Evolutionary conservation across 2,113 vertebrate genomes (phyloP), one percentile per base, ranked within the genome.

Genomic region (Larimichthys polyactis): DNA sequence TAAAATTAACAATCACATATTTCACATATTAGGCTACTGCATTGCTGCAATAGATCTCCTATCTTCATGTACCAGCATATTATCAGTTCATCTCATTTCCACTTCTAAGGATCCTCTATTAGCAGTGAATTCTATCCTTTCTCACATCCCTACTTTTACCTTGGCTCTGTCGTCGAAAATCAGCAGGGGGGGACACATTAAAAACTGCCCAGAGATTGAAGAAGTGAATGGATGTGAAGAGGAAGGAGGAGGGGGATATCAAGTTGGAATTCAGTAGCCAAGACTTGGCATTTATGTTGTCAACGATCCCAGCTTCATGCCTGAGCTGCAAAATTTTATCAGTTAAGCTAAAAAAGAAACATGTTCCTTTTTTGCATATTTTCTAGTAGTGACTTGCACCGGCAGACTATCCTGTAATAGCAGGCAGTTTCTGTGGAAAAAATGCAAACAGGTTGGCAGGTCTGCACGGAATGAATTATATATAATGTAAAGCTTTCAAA

Each of bases 271-370:
- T 71, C 24, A 24, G 62, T 54, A 48, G 71, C 78, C 81, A 86
- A 86, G 81, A 75, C 68, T 48, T 78, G 86, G 79, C 77, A 81
- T 81, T 78, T 71, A 73, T 83, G 59, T 78, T 87, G 84, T 88
- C 86, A 88, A 52, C 46, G 77, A 72, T 82, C 78, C 77, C 87
- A 40, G 82, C 67, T 75, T 85, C 71, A 75, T 82, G 63, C 58
- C 29, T 77, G 44, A 55, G 40, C 64, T 57, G 60, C 88, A 67
- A 63, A 27, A 71, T 59, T 58, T 69, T 69, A 86, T 82, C 85
- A 60, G 81, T 75, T 76, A 57, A 75, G 48, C 62, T 69, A 75
- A 79, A 79, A 81, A 79, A 46, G 54, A 60, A 82, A 72, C 46
- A 44, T 1, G 9, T 58, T 79, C 58, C 54, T 68, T 69, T 36